Evolutionary conservation across 1,140 invertebrate species (phyloP).

Genomic region (Polypedilum vanderplanki): DNA sequence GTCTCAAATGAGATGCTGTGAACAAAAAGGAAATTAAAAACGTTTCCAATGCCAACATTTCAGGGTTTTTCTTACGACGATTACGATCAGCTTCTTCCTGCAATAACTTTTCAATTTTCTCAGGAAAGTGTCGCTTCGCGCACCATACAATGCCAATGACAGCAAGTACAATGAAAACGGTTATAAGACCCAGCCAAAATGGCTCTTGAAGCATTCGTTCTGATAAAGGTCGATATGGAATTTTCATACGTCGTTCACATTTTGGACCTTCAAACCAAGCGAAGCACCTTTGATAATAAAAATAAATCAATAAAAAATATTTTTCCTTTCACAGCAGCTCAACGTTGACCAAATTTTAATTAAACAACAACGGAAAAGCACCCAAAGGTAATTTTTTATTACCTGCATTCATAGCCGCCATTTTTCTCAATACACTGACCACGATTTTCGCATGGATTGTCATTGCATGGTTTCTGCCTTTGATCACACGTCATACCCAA

Average conservation of each 20-base stretch:
- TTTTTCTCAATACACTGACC: slow-evolving; percentile 59
- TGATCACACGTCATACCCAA: slow-evolving; percentile 57
- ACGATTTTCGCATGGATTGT: slow-evolving; percentile 60
- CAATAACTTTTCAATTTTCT: slow-evolving; percentile 73
- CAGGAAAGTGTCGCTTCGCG: slow-evolving; percentile 71
- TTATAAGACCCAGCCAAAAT: slow-evolving; percentile 74
- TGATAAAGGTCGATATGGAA: slow-evolving; percentile 61
- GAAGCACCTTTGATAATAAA: slow-evolving; percentile 48
- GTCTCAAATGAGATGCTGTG: slow-evolving; percentile 32
- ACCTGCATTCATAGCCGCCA: slow-evolving; percentile 55
- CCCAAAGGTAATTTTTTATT: slow-evolving; percentile 30
- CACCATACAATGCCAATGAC: slow-evolving; percentile 70
- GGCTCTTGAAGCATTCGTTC: slow-evolving; percentile 73
- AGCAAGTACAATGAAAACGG: slow-evolving; percentile 64
- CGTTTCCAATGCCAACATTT: not conserved
- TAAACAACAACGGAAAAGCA: not conserved
- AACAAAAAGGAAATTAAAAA: slow-evolving; percentile 27
- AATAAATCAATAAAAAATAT: slow-evolving; percentile 9
- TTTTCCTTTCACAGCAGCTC: not conserved
- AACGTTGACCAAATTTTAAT: slow-evolving; percentile 17
- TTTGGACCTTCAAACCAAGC: slow-evolving; percentile 62
- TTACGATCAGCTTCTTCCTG: slow-evolving; percentile 67
- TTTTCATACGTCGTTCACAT: slow-evolving; percentile 56
- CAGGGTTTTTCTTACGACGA: slow-evolving; percentile 46
- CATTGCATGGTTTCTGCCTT: slow-evolving; percentile 57